A percentile compares a stretch with the other conserved stretches of the same genome.
These are phyloP conservation scores for Nomada ruficornis DNA, from an alignment of 2,888 invertebrate species.

Conservation along the genomic window DNA sequence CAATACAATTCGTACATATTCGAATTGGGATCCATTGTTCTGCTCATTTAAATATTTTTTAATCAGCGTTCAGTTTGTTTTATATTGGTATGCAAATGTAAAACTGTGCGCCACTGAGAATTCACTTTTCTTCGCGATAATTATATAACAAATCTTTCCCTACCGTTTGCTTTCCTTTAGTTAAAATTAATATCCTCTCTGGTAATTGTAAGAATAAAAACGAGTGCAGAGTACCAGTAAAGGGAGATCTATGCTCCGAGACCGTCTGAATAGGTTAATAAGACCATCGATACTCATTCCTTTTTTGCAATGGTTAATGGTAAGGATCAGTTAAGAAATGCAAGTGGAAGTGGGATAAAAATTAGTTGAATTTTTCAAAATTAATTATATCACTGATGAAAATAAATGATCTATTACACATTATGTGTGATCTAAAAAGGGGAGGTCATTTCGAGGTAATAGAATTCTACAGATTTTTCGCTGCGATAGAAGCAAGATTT, in stretches of 20 bases:
- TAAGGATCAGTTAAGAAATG: no score
- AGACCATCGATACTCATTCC: background rate
- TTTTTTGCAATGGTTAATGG: background rate
- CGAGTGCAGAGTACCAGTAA: background rate
- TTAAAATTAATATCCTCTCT: background rate
- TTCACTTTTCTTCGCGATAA: constrained; percentile 14
- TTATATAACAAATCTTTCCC: constrained; percentile 21
- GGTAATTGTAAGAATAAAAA: background rate
- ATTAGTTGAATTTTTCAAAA: no score
- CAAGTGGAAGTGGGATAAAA: no score
- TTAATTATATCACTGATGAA: no score
- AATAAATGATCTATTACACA: no score
- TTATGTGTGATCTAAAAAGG: background rate
- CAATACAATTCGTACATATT: no score
- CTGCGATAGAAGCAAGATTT: background rate
- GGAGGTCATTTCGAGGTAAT: background rate
- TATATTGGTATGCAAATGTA: no score
- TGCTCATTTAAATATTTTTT: no score
- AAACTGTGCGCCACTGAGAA: background rate
- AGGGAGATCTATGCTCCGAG: background rate
- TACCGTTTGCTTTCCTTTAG: background rate
- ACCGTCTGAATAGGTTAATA: background rate
- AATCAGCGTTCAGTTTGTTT: no score
- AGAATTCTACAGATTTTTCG: background rate
- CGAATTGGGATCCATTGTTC: no score